Conservation (phyloP, 2,888 invertebrate species). For the Polydesmus complanatus region DNA sequence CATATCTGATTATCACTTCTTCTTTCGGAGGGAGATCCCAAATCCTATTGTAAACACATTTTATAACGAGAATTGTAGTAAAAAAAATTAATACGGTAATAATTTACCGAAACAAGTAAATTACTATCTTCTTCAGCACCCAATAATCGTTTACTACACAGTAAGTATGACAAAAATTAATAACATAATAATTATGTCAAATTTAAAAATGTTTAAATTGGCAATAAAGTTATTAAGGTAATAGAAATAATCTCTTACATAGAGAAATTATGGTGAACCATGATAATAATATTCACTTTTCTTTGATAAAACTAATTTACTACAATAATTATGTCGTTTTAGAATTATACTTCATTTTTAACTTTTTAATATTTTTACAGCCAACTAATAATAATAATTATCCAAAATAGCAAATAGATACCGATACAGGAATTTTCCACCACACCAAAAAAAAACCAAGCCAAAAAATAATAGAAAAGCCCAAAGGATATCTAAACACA, state of each 20-base stretch:
- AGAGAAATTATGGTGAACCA: too few species aligned
- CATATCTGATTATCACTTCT: constrained; percentile 8
- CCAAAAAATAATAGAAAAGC: constrained; percentile 10
- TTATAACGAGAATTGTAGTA: neutral
- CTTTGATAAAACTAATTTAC: too few species aligned
- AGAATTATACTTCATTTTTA: too few species aligned
- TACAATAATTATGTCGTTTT: too few species aligned
- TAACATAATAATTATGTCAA: too few species aligned
- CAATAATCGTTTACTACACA: constrained; percentile 1
- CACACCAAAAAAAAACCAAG: neutral
- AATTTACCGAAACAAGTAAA: constrained; percentile 7
- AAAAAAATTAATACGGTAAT: neutral
- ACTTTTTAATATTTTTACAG: too few species aligned
- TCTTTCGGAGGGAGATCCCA: constrained; percentile 7
- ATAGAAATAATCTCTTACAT: too few species aligned
- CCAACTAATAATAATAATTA: neutral
- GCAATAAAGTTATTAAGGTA: too few species aligned
- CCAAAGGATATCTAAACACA: constrained; percentile 10
- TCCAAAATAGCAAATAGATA: neutral
- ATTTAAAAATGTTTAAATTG: neutral
- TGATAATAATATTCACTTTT: too few species aligned
- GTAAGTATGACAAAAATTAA: too few species aligned
- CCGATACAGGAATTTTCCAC: constrained; percentile 4
- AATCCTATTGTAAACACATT: constrained; percentile 7
- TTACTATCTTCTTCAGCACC: constrained; percentile 2